A percentile compares a stretch with the other conserved stretches of the same genome.
These are phyloP conservation scores for Dermochelys coriacea DNA, from an alignment of 2,797 vertebrate species.

Conservation along the genomic window DNA sequence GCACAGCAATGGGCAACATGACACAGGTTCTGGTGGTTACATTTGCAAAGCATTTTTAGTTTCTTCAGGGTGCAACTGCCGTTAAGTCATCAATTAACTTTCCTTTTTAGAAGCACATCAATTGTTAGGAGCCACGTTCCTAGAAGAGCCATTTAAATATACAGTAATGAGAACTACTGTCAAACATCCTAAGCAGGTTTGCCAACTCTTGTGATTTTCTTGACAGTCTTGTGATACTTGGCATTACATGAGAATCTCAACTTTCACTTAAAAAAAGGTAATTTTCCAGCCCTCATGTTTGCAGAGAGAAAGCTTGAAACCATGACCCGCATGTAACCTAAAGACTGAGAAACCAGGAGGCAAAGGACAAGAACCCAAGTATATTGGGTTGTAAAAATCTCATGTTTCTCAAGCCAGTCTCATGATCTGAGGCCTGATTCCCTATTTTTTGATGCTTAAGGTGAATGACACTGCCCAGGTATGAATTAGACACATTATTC, in stretches of 20 bases:
- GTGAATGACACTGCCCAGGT: neutral
- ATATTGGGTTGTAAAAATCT: neutral
- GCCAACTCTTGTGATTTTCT: neutral
- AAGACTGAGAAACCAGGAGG: neutral
- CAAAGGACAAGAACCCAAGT: neutral
- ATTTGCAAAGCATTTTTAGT: neutral
- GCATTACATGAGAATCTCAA: neutral
- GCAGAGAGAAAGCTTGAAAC: neutral
- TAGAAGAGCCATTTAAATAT: neutral
- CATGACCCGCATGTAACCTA: neutral
- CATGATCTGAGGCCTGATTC: neutral
- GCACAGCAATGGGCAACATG: too few species aligned
- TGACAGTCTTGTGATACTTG: neutral
- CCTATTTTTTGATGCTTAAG: neutral
- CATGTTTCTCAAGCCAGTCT: neutral
- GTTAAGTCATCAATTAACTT: neutral
- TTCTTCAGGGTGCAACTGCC: neutral
- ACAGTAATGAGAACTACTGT: neutral
- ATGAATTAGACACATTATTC: neutral
- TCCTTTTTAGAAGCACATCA: neutral
- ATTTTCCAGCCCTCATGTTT: neutral
- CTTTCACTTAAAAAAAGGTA: neutral
- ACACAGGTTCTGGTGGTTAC: neutral
- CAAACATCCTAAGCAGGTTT: neutral
- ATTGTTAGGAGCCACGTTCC: neutral